Evolutionary conservation across 2,113 vertebrate species (phyloP), one percentile per base, ranked within the genome.

Genomic region (Choloepus hoffmanni): DNA sequence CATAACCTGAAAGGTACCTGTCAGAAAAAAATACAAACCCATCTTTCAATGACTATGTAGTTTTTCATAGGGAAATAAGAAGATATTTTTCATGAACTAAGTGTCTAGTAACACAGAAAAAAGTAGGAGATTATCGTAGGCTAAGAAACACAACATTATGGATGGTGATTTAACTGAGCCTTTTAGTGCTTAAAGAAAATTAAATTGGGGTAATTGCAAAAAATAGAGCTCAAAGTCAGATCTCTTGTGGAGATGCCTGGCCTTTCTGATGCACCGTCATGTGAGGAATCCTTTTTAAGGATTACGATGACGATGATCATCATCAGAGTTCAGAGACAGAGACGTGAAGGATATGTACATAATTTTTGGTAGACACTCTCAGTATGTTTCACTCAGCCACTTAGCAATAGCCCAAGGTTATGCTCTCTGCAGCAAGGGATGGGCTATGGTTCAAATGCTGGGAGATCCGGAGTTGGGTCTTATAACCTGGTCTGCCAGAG

Each of bases 161-260:
- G n/a, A 79, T 85, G 43, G 30, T 63, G 30, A 74, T 79, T 95
- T 95, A 86, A 79, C n/a, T 55, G 67, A 92, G 50, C 16, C 62
- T 43, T 92, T 86, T 89, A 55, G 50, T 74, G 55, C 28, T 85
- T 96, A 72, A 82, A 78, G 24, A 92, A 79, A 95, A 87, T 93
- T 60, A 55, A 78, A 87, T 58, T 68, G 70, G n/a, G 63, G n/a
- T 76, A 48, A 93, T 76, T 89, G 72, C 40, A 68, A 93, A 26
- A 74, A 63, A 48, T 28, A 16, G 11, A 67, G 30, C 50, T 82
- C 36, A 91, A 76, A 87, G 48, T 93, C 55, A 86, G 62, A 77
- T 68, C 63, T 81, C 3, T 62, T 36, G 55, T 76, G 36, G 67
- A 70, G 48, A 74, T 24, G 40, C 79, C 85, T 62, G 8, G 53